These are phyloP conservation scores for Hydrotaea diabolus DNA, from an alignment of 2,888 invertebrate species.

Conservation along the genomic window DNA sequence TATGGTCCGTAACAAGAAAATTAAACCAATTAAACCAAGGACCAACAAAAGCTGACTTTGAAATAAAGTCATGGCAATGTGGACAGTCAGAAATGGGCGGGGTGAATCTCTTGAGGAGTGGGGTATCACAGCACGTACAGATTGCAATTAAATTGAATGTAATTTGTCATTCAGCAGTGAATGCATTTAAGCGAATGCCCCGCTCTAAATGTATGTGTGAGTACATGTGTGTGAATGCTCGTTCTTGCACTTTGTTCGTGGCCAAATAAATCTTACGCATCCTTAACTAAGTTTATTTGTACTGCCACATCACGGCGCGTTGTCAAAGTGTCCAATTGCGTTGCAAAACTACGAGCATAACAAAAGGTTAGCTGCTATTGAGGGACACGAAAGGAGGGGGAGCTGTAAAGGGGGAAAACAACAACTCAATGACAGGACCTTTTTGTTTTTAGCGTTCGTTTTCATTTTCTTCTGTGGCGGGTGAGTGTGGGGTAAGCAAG, in stretches of 20 bases:
- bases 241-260: conserved; percentile 27
- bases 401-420: neutral
- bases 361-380: conserved; percentile 33
- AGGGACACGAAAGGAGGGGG: no score
- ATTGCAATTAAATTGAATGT: conserved; percentile 64
- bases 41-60: conserved; percentile 17
- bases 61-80: conserved; percentile 27
- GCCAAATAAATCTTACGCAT: conserved; percentile 58
- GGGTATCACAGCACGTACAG: conserved; percentile 41
- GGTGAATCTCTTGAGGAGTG: neutral
- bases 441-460: neutral
- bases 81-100: neutral
- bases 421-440: neutral
- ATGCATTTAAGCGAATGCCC: conserved; percentile 14
- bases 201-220: neutral
- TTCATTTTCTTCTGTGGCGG: neutral
- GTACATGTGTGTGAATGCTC: neutral
- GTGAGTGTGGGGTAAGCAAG: no score
- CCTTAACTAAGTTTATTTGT: conserved; percentile 58
- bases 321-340: conserved; percentile 60
- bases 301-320: conserved; percentile 39
- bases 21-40: neutral
- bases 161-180: conserved; percentile 63
- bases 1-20: conserved; percentile 4
- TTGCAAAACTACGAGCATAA: neutral